Evolutionary conservation across 2,113 vertebrate species (phyloP), one percentile per base, ranked within the genome.

Genomic region (Paracanthobrama guichenoti): DNA sequence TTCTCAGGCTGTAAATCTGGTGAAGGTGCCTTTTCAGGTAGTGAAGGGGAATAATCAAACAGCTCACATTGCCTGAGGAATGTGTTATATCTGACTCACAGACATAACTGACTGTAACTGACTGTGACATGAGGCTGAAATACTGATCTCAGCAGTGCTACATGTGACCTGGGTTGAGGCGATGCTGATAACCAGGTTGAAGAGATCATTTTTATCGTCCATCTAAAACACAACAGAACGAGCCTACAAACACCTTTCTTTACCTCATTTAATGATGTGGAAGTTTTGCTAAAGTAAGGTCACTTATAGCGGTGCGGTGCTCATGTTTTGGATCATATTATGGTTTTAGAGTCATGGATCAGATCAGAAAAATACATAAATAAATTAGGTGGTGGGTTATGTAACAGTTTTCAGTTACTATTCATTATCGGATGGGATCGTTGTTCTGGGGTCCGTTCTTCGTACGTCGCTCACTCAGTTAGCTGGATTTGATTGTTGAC

Each of bases 11-110:
- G 20, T 35, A 74, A 74, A 83, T 73, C 67, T 20, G 28, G 10
- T 22, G 69, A 62, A 62, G 69, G 26, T 74, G 71, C n/a, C 66
- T 73, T 55, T 82, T 18, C 31, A 28, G 24, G 22, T 78, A 44
- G 12, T 24, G 5, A 73, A 44, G 53, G 8, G 35, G 11, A 72
- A 26, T 72, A 46, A 35, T 59, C 64, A 81, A 22, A 55, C 6
- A 35, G 8, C 16, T 16, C n/a, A 73, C 69, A 72, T 39, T 42
- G n/a, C n/a, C 13, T 11, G 35, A 79, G 11, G 20, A 79, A 62
- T 44, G 76, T 26, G 57, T 20, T 79, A 26, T 13, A 35, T 50
- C 44, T 74, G 72, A 74, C 28, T 60, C 24, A 59, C 80, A 60
- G 53, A 57, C 9, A 73, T 46, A 57, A 59, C 42, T 62, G 39